Percentiles rank a stretch among this genome's conserved stretches.
Conservation (phyloP, 2,888 invertebrate genomes). For the Parascotia fuliginaria region DNA sequence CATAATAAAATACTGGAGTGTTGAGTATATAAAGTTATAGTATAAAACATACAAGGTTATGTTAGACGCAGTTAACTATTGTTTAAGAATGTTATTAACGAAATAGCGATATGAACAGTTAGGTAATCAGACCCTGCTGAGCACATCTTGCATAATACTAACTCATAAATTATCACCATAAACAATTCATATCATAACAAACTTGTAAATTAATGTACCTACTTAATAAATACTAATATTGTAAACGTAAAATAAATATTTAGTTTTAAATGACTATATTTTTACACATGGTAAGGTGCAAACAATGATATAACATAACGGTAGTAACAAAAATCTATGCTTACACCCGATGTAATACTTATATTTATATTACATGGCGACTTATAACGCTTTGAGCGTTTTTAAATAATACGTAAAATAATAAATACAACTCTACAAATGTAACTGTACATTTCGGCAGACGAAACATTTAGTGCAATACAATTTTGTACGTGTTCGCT, state of each 20-base stretch:
- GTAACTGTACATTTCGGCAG: not conserved
- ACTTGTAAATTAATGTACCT: slow-evolving; percentile 26
- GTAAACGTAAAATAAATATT: slow-evolving; percentile 38
- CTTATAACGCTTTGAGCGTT: slow-evolving; percentile 11
- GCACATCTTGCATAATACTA: slow-evolving; percentile 13
- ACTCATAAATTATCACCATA: slow-evolving; percentile 20
- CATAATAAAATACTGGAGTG: slow-evolving; percentile 34
- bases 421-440: not conserved
- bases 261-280: slow-evolving; percentile 39
- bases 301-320: slow-evolving; percentile 22
- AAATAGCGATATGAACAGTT: slow-evolving; percentile 6
- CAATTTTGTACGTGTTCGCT: too few species aligned
- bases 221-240: slow-evolving; percentile 34
- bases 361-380: slow-evolving; percentile 28
- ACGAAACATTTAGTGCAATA: too few species aligned
- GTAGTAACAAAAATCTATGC: slow-evolving; percentile 11
- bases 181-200: slow-evolving; percentile 25
- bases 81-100: slow-evolving; percentile 7
- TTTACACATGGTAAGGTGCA: slow-evolving; percentile 31
- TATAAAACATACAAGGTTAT: slow-evolving; percentile 1
- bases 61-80: not conserved
- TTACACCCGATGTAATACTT: slow-evolving; percentile 17
- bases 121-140: slow-evolving; percentile 3
- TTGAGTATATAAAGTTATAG: slow-evolving; percentile 11
- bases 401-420: slow-evolving; percentile 15